phyloP scores from a whole-genome alignment of 2,113 vertebrate genomes.

The Carlito syrichta region DNA sequence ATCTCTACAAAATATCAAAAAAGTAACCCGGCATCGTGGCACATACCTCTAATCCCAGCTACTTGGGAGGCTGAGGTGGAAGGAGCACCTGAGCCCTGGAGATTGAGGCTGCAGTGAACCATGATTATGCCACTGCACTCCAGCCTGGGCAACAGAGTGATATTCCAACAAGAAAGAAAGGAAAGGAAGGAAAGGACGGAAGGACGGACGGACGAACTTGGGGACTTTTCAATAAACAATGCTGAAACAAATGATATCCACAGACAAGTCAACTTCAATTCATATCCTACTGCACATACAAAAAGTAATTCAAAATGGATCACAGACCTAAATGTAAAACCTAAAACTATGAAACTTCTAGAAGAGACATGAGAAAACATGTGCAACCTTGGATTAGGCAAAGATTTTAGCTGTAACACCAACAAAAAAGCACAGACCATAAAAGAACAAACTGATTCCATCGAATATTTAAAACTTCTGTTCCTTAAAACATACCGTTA shows the following conservation, averaged over 20 bases:
- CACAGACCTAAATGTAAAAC: not conserved
- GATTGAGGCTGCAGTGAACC: no score
- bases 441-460: not conserved
- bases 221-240: not conserved
- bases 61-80: no score
- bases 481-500: not conserved
- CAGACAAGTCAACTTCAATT: not conserved
- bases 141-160: no score
- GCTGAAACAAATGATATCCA: not conserved
- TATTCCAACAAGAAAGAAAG: no score
- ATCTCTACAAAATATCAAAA: no score
- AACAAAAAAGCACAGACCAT: not conserved
- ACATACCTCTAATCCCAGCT: no score
- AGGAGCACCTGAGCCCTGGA: no score
- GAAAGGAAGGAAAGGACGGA: no score
- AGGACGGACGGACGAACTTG: no score
- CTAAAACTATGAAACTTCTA: not conserved
- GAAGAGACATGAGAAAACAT: not conserved
- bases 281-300: not conserved
- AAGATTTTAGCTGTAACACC: not conserved
- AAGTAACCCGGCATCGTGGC: no score
- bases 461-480: not conserved
- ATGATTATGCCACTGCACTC: no score
- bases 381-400: not conserved
- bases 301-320: conserved; percentile 15